These are phyloP conservation scores for Tetanocera ferruginea DNA, from an alignment of 2,888 invertebrate species.

Conservation along the genomic window DNA sequence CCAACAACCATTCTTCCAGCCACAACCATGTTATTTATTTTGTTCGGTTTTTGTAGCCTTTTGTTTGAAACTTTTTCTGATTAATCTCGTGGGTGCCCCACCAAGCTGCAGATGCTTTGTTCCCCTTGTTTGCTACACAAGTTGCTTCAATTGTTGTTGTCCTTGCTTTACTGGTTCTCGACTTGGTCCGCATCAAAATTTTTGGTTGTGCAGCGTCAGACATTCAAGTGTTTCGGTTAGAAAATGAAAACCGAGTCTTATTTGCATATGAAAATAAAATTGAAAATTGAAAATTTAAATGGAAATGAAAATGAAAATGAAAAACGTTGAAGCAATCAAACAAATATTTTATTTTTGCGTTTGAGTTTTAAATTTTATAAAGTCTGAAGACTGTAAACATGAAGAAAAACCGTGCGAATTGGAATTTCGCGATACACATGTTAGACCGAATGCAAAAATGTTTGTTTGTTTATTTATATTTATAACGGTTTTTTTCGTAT, in stretches of 20 bases:
- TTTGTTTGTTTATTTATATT: too few species aligned
- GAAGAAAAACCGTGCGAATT: neutral
- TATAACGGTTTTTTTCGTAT: too few species aligned
- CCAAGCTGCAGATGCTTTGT: neutral
- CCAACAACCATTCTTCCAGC: neutral
- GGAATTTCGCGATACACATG: neutral
- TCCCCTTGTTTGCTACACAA: neutral
- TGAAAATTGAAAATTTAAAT: neutral
- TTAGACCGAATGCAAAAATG: neutral
- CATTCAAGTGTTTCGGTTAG: conserved; percentile 19
- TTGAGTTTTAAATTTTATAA: neutral
- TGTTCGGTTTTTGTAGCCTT: conserved; percentile 14
- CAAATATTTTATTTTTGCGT: conserved; percentile 12
- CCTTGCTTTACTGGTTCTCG: neutral
- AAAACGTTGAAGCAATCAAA: conserved; percentile 14
- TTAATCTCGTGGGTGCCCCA: conserved; percentile 15
- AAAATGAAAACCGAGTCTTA: neutral
- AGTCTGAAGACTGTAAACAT: neutral
- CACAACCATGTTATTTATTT: conserved; percentile 15
- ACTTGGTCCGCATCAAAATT: neutral
- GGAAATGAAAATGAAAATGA: conserved; percentile 1
- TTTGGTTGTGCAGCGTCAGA: conserved; percentile 13
- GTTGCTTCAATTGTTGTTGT: neutral
- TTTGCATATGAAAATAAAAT: conserved; percentile 37
- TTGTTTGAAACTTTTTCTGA: conserved; percentile 20